Percentiles rank a stretch among this genome's conserved stretches.
Conservation (phyloP, 1,140 invertebrate genomes). For the Chionoecetes opilio region DNA sequence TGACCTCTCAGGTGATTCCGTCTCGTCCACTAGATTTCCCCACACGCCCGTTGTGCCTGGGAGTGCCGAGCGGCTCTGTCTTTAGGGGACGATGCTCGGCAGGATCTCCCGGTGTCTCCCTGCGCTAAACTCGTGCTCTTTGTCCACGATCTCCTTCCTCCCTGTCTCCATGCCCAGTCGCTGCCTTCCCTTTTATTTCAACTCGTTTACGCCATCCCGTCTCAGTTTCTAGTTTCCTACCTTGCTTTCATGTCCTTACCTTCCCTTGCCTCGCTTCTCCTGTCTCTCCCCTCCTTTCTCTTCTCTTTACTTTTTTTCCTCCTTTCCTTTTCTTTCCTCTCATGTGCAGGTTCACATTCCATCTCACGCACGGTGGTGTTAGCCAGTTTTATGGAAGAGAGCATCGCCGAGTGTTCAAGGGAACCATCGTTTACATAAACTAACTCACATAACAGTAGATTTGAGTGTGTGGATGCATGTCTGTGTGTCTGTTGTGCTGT, state of each 20-base stretch:
- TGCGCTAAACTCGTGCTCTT: not conserved
- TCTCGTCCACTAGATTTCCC: not conserved
- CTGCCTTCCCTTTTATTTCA: not conserved
- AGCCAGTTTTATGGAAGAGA: not conserved
- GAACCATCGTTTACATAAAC: conserved; percentile 14
- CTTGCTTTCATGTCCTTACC: conserved; percentile 51
- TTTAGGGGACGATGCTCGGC: not conserved
- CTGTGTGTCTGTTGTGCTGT: conserved; percentile 44
- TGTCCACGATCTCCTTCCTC: conserved; percentile 15
- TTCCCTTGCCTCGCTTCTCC: conserved; percentile 37
- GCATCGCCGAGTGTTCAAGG: not conserved
- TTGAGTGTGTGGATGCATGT: conserved; percentile 27
- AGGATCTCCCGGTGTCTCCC: not conserved
- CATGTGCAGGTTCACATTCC: not conserved
- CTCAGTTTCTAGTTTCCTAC: conserved; percentile 40
- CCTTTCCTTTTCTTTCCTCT: not conserved
- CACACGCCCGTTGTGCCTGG: conserved; percentile 31
- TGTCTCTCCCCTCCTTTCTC: not conserved
- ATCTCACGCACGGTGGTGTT: not conserved
- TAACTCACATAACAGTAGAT: not conserved
- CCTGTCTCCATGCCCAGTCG: not conserved
- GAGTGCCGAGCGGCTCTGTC: not conserved
- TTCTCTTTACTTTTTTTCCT: not conserved
- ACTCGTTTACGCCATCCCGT: not conserved
- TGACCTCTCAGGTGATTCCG: not conserved